These are phyloP conservation scores for Electrophaes corylata DNA, from an alignment of 2,888 invertebrate genomes.

Conservation along the genomic window DNA sequence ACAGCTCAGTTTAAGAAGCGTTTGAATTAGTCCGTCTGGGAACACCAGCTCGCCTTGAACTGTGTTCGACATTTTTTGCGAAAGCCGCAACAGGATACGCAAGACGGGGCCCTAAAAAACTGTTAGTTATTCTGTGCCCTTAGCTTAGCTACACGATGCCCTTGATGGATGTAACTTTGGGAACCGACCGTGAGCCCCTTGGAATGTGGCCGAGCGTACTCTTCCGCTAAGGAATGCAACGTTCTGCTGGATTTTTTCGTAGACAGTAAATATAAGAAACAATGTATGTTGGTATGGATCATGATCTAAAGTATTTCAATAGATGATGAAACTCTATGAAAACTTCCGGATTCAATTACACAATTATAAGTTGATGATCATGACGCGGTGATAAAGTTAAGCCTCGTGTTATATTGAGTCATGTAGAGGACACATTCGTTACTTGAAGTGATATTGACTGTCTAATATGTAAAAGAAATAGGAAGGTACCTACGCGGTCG, in stretches of 20 bases:
- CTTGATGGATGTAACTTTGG: constrained; percentile 64
- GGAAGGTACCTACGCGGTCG: constrained; percentile 45
- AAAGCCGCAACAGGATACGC: constrained; percentile 74
- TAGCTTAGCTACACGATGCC: constrained; percentile 52
- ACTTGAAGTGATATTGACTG: constrained; percentile 52
- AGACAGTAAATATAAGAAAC: neutral
- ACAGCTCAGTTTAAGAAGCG: constrained; percentile 37
- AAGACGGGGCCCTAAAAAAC: constrained; percentile 62
- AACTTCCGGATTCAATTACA: constrained; percentile 32
- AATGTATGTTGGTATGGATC: neutral
- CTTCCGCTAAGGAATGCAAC: constrained; percentile 29
- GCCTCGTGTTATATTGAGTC: constrained; percentile 53
- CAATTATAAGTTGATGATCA: constrained; percentile 42
- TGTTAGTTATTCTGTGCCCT: constrained; percentile 53
- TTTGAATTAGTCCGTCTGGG: constrained; percentile 54
- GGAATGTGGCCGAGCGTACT: constrained; percentile 43
- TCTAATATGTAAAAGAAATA: constrained; percentile 68
- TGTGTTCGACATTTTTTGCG: constrained; percentile 79
- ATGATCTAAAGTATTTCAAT: neutral
- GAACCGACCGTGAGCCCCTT: constrained; percentile 39
- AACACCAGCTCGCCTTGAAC: constrained; percentile 81
- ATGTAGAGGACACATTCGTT: constrained; percentile 57
- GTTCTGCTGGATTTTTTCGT: constrained; percentile 2
- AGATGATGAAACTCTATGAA: constrained; percentile 20
- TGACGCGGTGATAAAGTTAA: constrained; percentile 48